Percentiles rank a stretch among this genome's conserved stretches.
Conservation (phyloP, 2,797 vertebrate species). For the Channa striata region DNA sequence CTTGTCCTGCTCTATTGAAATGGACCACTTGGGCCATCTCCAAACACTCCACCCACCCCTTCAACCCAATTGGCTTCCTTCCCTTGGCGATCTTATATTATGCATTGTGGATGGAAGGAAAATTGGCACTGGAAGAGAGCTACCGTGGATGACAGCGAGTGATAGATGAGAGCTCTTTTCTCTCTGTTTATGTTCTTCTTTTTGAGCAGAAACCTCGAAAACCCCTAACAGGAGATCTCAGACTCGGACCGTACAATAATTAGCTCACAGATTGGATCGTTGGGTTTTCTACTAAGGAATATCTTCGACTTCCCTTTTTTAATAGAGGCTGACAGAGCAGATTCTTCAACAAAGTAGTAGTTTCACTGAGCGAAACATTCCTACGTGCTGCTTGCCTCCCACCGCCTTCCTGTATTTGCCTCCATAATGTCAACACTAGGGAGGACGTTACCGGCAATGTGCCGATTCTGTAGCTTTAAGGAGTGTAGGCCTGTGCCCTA, state of each 20-base stretch:
- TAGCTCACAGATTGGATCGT: neutral
- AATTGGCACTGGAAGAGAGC: constrained; percentile 37
- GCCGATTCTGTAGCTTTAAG: constrained; percentile 34
- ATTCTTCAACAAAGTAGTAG: neutral
- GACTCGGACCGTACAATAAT: neutral
- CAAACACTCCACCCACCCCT: constrained; percentile 40
- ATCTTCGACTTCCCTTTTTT: neutral
- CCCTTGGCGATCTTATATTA: constrained; percentile 50
- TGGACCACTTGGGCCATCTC: constrained; percentile 40
- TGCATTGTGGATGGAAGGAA: constrained; percentile 43
- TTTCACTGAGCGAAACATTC: constrained; percentile 59
- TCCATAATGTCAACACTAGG: constrained; percentile 40
- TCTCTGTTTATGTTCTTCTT: neutral
- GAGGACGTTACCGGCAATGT: neutral
- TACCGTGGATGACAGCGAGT: neutral
- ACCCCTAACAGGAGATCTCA: neutral
- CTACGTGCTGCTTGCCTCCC: constrained; percentile 33
- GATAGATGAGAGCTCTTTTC: constrained; percentile 16
- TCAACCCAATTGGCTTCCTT: neutral
- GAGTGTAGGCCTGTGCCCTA: constrained; percentile 37
- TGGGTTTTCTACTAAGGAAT: neutral
- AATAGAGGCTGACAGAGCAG: neutral
- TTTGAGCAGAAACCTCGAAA: neutral
- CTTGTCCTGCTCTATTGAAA: constrained; percentile 24
- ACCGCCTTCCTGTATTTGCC: constrained; percentile 39